These are phyloP conservation scores for Hyperoplus immaculatus DNA, from an alignment of 2,797 vertebrate genomes.

Conservation along the genomic window DNA sequence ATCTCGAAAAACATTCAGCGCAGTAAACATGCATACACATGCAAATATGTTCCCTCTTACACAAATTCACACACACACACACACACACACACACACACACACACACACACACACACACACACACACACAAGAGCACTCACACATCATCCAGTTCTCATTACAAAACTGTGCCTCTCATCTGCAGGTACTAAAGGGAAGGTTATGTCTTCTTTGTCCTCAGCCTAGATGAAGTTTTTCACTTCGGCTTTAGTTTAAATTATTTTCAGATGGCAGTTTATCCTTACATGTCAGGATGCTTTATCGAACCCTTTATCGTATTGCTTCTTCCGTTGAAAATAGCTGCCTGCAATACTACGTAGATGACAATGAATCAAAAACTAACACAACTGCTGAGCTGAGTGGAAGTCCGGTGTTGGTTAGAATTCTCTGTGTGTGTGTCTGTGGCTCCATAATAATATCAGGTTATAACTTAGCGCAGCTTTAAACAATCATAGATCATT, in stretches of 20 bases:
- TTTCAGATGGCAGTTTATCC: background rate
- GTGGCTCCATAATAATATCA: background rate
- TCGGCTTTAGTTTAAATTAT: background rate
- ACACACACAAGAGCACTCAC: background rate
- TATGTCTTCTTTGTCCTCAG: background rate
- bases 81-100: slow-evolving; percentile 3
- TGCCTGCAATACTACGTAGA: too few species aligned
- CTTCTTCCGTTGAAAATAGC: too few species aligned
- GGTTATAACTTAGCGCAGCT: background rate
- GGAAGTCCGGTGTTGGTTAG: too few species aligned
- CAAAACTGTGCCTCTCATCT: slow-evolving; percentile 1
- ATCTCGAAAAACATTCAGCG: slow-evolving; percentile 18
- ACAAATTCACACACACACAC: background rate
- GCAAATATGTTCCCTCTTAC: slow-evolving; percentile 18
- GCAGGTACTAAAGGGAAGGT: background rate
- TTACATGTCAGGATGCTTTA: background rate
- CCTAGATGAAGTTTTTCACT: background rate
- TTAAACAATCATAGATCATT: background rate
- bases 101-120: background rate
- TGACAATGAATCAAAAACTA: too few species aligned
- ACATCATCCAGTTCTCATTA: slow-evolving; percentile 20
- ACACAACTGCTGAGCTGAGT: too few species aligned
- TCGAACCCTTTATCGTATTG: background rate
- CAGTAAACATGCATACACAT: slow-evolving; percentile 33
- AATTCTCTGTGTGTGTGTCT: too few species aligned